Conservation (phyloP, 2,113 vertebrate species). For the Excalfactoria chinensis region DNA sequence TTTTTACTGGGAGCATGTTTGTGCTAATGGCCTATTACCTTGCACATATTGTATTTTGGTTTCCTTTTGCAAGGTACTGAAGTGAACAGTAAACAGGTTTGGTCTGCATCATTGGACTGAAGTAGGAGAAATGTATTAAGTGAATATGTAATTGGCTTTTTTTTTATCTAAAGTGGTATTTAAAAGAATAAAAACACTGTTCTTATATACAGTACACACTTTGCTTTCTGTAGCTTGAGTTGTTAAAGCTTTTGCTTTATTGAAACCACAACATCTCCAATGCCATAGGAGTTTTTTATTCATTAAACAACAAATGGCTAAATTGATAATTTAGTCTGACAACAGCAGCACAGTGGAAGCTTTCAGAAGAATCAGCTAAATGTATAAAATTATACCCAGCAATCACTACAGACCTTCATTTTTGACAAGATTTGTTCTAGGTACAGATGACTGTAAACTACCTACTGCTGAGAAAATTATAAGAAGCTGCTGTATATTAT, state of each 20-base stretch:
- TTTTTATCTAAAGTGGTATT: conserved; percentile 51
- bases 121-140: conserved; percentile 64
- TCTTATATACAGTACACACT: conserved; percentile 63
- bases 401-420: conserved; percentile 69
- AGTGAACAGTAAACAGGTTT: conserved; percentile 65
- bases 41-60: conserved; percentile 57
- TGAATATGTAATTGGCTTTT: conserved; percentile 45
- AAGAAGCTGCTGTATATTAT: conserved; percentile 63
- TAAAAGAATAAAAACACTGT: conserved; percentile 62
- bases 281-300: conserved; percentile 70
- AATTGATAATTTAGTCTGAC: conserved; percentile 74
- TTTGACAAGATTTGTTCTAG: conserved; percentile 71
- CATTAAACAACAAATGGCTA: conserved; percentile 71
- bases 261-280: conserved; percentile 61
- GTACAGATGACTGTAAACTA: conserved; percentile 68
- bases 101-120: conserved; percentile 54
- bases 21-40: conserved; percentile 72
- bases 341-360: conserved; percentile 61
- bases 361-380: conserved; percentile 75
- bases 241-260: conserved; percentile 64
- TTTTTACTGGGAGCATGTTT: conserved; percentile 63
- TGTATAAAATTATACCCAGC: conserved; percentile 72
- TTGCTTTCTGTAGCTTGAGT: conserved; percentile 56
- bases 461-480: conserved; percentile 69
- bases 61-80: conserved; percentile 62